phyloP scores from a whole-genome alignment of 1,140 invertebrate genomes.

The Alviniconcha marisindica region DNA sequence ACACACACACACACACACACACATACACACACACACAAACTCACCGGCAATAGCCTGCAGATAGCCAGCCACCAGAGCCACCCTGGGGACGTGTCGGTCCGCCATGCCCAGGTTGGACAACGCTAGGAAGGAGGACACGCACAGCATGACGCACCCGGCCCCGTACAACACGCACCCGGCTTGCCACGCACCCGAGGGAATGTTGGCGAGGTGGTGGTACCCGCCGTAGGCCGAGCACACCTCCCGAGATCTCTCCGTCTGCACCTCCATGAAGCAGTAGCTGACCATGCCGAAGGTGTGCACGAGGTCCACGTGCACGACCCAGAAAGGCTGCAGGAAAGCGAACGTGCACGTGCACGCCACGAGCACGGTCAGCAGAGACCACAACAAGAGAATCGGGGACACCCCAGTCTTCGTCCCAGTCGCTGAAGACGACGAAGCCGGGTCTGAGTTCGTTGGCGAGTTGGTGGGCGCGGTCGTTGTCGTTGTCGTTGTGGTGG shows the following conservation, averaged over 20 bases:
- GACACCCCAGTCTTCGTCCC: conserved; percentile 45
- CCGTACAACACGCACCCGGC: conserved; percentile 69
- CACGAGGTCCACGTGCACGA: conserved; percentile 56
- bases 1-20: neutral
- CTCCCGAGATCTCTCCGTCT: conserved; percentile 34
- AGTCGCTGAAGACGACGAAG: neutral
- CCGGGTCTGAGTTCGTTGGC: neutral
- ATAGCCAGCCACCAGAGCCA: conserved; percentile 63
- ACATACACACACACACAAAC: neutral
- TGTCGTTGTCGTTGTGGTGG: neutral
- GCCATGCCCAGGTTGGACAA: conserved; percentile 56
- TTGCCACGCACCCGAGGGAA: conserved; percentile 70
- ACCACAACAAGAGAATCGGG: conserved; percentile 68
- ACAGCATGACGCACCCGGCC: conserved; percentile 67
- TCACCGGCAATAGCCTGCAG: conserved; percentile 66
- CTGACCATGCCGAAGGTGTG: conserved; percentile 65
- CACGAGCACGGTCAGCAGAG: conserved; percentile 67
- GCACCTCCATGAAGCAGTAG: conserved; percentile 49
- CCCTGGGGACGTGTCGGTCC: conserved; percentile 47
- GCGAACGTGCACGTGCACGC: conserved; percentile 63
- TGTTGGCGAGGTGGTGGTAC: conserved; percentile 63
- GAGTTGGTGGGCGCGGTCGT: neutral
- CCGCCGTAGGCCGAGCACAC: conserved; percentile 68
- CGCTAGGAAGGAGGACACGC: conserved; percentile 60
- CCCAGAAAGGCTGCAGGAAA: conserved; percentile 72